These are phyloP conservation scores for Noctilio leporinus DNA, from an alignment of 2,113 vertebrate genomes.

Conservation along the genomic window DNA sequence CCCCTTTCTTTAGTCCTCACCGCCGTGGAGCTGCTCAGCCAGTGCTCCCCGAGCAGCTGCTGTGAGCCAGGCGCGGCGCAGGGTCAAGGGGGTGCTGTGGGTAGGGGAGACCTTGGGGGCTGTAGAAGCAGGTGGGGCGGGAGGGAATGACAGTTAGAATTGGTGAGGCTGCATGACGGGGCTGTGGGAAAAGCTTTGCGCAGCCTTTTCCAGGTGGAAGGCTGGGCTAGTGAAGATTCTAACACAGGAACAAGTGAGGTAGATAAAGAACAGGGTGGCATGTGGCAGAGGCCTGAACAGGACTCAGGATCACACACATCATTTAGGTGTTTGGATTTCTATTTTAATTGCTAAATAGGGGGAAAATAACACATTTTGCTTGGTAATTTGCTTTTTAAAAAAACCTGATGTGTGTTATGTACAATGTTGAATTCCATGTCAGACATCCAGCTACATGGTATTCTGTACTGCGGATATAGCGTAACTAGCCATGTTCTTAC, in stretches of 20 bases:
- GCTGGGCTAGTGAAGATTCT: neutral
- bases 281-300: neutral
- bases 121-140: neutral
- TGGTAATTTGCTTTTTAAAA: neutral
- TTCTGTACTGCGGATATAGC: neutral
- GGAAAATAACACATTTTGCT: neutral
- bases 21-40: neutral
- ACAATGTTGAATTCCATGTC: neutral
- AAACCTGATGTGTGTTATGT: neutral
- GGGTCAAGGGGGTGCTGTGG: neutral
- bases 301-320: neutral
- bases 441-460: neutral
- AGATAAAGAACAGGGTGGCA: neutral
- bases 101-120: neutral
- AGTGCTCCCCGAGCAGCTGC: neutral
- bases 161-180: neutral
- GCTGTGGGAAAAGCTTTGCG: neutral
- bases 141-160: neutral
- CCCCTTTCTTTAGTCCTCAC: neutral
- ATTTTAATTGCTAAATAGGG: neutral
- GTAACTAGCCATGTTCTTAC: neutral
- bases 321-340: neutral
- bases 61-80: neutral
- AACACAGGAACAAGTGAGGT: neutral
- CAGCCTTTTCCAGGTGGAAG: neutral